Conservation (phyloP, 2,797 vertebrate genomes). For the Sebastiscus albofasciatus region DNA sequence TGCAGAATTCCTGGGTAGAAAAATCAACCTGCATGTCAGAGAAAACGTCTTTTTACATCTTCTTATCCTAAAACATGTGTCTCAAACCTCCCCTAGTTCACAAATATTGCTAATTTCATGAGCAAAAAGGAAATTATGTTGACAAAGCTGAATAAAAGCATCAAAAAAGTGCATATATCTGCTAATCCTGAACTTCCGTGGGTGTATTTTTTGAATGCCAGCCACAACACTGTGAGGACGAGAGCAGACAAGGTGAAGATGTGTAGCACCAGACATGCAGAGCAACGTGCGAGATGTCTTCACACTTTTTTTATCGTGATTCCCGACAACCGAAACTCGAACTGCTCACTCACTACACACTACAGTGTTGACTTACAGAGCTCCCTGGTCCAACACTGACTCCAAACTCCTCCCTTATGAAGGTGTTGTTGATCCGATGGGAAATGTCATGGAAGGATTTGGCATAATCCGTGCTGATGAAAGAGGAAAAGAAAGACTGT, state of each 20-base stretch:
- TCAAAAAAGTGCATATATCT: too few species aligned
- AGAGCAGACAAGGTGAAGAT: not conserved
- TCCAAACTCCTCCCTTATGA: constrained; percentile 86
- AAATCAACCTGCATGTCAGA: not conserved
- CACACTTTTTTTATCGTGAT: constrained; percentile 2
- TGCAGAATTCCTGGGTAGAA: not conserved
- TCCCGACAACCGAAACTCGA: not conserved
- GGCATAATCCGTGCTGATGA: constrained; percentile 83
- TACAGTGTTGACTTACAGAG: constrained; percentile 69
- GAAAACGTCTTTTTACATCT: not conserved
- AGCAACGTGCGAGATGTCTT: not conserved
- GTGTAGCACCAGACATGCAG: not conserved
- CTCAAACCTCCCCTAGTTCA: not conserved
- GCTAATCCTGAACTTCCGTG: too few species aligned
- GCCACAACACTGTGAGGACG: not conserved
- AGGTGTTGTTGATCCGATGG: constrained; percentile 81
- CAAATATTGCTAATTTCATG: not conserved
- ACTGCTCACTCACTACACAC: not conserved
- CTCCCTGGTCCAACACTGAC: constrained; percentile 83
- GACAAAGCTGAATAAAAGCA: too few species aligned
- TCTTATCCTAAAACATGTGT: not conserved
- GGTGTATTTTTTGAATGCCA: not conserved
- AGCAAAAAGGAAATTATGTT: too few species aligned
- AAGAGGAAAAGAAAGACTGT: not conserved
- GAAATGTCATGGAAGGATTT: constrained; percentile 87